A percentile compares a stretch with the other conserved stretches of the same genome.
These are phyloP conservation scores for Coelopa pilipes DNA, from an alignment of 2,888 invertebrate genomes.

Conservation along the genomic window DNA sequence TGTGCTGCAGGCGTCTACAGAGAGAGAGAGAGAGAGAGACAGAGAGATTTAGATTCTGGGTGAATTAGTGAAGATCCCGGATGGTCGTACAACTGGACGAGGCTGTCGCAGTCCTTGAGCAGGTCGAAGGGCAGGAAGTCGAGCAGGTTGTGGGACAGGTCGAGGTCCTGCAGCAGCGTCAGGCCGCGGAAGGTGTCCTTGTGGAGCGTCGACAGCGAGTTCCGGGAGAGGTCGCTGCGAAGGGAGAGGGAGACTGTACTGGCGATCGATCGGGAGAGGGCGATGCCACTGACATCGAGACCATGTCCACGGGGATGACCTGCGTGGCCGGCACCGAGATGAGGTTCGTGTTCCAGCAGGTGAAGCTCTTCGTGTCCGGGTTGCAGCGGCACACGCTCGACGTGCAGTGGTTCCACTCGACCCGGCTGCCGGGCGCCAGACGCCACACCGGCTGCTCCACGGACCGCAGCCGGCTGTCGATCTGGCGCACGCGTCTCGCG, in stretches of 20 bases:
- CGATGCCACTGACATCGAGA: slow-evolving; percentile 69
- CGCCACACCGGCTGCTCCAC: slow-evolving; percentile 77
- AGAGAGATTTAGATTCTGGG: neutral
- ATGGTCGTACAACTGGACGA: slow-evolving; percentile 71
- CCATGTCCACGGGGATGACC: slow-evolving; percentile 73
- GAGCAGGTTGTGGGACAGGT: slow-evolving; percentile 76
- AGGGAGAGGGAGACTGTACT: neutral
- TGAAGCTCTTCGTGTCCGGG: slow-evolving; percentile 73
- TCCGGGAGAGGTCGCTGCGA: slow-evolving; percentile 75
- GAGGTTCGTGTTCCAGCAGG: slow-evolving; percentile 73
- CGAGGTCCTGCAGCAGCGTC: slow-evolving; percentile 71
- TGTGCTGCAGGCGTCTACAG: slow-evolving; percentile 72
- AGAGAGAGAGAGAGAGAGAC: neutral
- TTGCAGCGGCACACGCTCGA: slow-evolving; percentile 75
- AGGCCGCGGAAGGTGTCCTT: slow-evolving; percentile 74
- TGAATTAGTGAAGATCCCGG: neutral
- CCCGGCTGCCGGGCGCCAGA: slow-evolving; percentile 67
- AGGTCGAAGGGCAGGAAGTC: slow-evolving; percentile 72
- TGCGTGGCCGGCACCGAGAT: slow-evolving; percentile 71
- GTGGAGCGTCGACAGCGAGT: slow-evolving; percentile 73
- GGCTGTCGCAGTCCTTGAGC: slow-evolving; percentile 71
- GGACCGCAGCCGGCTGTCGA: slow-evolving; percentile 72
- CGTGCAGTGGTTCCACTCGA: slow-evolving; percentile 72
- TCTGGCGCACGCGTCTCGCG: slow-evolving; percentile 63
- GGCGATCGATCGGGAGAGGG: no score